phyloP scores from a whole-genome alignment of 2,113 vertebrate species.

The Microtus montanus region DNA sequence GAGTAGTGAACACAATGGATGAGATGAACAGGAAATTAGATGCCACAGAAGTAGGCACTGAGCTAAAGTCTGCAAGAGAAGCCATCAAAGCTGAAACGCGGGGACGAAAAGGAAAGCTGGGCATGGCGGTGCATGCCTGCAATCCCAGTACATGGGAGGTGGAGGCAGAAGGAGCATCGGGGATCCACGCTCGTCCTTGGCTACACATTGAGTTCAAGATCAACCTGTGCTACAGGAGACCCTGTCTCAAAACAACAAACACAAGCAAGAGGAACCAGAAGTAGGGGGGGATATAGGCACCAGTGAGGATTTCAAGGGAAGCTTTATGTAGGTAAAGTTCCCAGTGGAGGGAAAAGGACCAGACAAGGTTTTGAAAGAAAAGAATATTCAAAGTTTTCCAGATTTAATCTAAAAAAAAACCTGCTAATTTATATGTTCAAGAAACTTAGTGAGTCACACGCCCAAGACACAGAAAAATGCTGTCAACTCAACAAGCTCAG shows the following conservation, averaged over 20 bases:
- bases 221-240: neutral
- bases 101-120: neutral
- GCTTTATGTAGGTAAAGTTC: neutral
- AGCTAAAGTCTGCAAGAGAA: neutral
- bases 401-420: constrained; percentile 25
- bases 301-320: neutral
- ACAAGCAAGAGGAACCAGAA: neutral
- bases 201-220: neutral
- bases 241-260: neutral
- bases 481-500: neutral
- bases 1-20: neutral
- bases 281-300: neutral
- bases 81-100: too few species aligned
- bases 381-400: neutral
- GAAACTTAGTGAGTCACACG: neutral
- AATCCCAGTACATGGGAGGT: neutral
- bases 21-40: neutral
- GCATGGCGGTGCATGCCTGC: fast-evolving
- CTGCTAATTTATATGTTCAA: neutral
- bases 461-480: neutral
- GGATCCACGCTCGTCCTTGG: neutral
- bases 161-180: neutral
- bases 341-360: neutral
- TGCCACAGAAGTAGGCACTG: neutral
- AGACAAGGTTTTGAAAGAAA: neutral